Evolutionary conservation across 2,888 invertebrate species (phyloP), one percentile per base, ranked within the genome.

Genomic region (Melanargia galathea): DNA sequence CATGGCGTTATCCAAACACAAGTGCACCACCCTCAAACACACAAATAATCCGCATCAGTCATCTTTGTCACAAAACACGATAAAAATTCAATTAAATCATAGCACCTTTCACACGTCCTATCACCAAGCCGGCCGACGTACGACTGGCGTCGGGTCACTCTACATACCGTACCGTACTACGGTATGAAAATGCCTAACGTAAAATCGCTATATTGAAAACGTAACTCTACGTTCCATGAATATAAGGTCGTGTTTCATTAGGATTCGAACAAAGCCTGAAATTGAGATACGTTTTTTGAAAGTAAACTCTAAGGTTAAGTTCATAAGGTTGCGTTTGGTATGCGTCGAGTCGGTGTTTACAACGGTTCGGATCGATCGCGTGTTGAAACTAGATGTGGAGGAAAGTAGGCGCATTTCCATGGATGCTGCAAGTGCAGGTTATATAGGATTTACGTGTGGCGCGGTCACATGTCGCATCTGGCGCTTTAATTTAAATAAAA

Each of bases 331-430:
- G 64, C 67, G 24, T 65, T 71, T 74, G 26, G 38, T 48, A 35
- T 51, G 18, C 2, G n/a, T 2, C 22, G 20, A 60, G 0, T 10
- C 40, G 73, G 78, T 75, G 74, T 73, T 76, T 84, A 75, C 54
- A 77, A 70, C 80, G 62, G 73, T 81, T 74, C 68, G 69, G 63
- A 63, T 60, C 60, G 64, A 54, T 75, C 78, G 78, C 78, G 78
- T 79, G 70, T 74, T 71, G 71, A 75, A 78, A 78, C 81, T 85
- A 84, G 84, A 79, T 87, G 87, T 84, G 84, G 81, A 80, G 77
- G 81, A 84, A 88, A 88, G 88, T 89, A 86, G 87, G 86, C 79
- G 85, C 87, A 83, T 87, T 87, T 87, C 84, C 82, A 78, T 71
- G 76, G 86, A 86, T 84, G 86, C 83, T 89, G 87, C 80, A 80